Evolutionary conservation across 2,113 vertebrate species (phyloP).

Genomic region (Lagopus leucura): DNA sequence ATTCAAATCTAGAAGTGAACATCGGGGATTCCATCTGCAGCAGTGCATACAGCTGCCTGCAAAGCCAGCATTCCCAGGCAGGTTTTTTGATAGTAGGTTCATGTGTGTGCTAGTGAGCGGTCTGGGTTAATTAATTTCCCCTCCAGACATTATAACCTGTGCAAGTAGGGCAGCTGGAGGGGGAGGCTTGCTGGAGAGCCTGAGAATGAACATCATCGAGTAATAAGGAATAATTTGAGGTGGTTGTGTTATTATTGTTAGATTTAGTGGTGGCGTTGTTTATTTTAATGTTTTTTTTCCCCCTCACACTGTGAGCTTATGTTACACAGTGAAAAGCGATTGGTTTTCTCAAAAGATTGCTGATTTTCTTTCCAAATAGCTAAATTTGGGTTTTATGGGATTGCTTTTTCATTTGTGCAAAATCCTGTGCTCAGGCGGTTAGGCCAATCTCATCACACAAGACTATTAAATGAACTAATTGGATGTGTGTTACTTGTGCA

Average conservation of each 20-base stretch:
- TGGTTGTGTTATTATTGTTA: constrained; percentile 53
- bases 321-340: constrained; percentile 48
- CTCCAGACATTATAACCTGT: constrained; percentile 42
- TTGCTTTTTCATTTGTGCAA: constrained; percentile 61
- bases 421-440: constrained; percentile 40
- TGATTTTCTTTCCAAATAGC: constrained; percentile 52
- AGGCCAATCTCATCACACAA: constrained; percentile 37
- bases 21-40: constrained; percentile 66
- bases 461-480: constrained; percentile 61
- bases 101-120: constrained; percentile 21
- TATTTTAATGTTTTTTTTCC: not conserved
- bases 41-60: constrained; percentile 47
- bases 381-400: constrained; percentile 63
- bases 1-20: constrained; percentile 19
- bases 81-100: constrained; percentile 54
- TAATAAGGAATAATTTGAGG: constrained; percentile 31
- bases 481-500: not conserved
- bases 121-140: constrained; percentile 68
- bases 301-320: not conserved
- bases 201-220: not conserved
- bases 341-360: constrained; percentile 62
- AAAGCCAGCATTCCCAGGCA: constrained; percentile 46
- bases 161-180: constrained; percentile 56
- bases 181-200: not conserved
- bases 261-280: constrained; percentile 10